Evolutionary conservation across 2,888 invertebrate species (phyloP).

Genomic region (Hirtodrosophila confusa): DNA sequence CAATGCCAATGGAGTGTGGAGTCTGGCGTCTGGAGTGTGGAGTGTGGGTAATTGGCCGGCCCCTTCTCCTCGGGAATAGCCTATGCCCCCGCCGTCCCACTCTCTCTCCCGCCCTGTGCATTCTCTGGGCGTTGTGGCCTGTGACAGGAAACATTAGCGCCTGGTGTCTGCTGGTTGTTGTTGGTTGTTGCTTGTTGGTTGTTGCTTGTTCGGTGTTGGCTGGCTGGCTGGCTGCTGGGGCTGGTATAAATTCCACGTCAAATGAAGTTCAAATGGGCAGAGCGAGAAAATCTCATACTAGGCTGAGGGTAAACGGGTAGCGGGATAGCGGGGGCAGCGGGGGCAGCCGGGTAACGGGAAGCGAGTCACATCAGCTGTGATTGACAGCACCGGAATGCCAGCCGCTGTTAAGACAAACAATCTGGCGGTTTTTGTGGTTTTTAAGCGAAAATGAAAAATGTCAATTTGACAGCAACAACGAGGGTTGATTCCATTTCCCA

Average conservation of each 20-base stretch:
- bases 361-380: slow-evolving; percentile 52
- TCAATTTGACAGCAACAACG: slow-evolving; percentile 70
- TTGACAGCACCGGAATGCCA: slow-evolving; percentile 62
- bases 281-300: slow-evolving; percentile 16
- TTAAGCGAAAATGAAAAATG: slow-evolving; percentile 70
- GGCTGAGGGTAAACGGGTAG: not conserved
- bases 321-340: not conserved
- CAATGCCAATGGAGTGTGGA: slow-evolving; percentile 8
- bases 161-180: slow-evolving; percentile 38
- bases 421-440: slow-evolving; percentile 70
- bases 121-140: slow-evolving; percentile 27
- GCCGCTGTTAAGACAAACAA: slow-evolving; percentile 73
- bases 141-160: slow-evolving; percentile 72
- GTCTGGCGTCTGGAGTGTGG: slow-evolving; percentile 17
- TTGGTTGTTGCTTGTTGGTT: not conserved
- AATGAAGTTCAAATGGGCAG: slow-evolving; percentile 60
- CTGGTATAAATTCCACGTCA: slow-evolving; percentile 57
- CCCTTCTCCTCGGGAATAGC: slow-evolving; percentile 14
- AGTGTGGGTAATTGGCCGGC: slow-evolving; percentile 65
- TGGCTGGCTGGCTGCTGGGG: not conserved
- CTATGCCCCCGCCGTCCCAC: slow-evolving; percentile 1
- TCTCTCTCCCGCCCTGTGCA: not conserved
- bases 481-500: slow-evolving; percentile 33
- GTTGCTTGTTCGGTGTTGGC: not conserved
- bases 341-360: slow-evolving; percentile 18